phyloP scores from a whole-genome alignment of 2,888 invertebrate species.

The Creontiades dilutus region DNA sequence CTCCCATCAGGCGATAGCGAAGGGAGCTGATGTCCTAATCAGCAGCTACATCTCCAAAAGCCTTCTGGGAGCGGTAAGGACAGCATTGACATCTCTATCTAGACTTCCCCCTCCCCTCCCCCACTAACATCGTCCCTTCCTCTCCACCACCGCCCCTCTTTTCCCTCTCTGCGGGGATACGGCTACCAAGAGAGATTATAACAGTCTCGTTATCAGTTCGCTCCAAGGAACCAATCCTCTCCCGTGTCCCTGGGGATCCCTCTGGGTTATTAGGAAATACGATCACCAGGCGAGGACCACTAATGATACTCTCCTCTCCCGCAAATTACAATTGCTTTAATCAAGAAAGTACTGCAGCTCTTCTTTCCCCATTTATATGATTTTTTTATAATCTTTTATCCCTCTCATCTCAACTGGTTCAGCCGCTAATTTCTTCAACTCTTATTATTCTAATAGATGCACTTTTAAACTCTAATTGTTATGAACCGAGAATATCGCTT shows the following conservation, averaged over 20 bases:
- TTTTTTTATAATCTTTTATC: neutral
- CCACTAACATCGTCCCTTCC: neutral
- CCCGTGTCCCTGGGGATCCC: constrained; percentile 9
- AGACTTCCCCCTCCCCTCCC: neutral
- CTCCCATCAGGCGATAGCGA: neutral
- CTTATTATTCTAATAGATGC: neutral
- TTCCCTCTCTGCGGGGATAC: neutral
- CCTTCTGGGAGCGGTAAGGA: constrained; percentile 63
- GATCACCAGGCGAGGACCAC: constrained; percentile 48
- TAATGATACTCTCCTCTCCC: constrained; percentile 54
- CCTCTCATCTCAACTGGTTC: neutral
- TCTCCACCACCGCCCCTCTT: neutral
- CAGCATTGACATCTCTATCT: constrained; percentile 66
- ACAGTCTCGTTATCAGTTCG: constrained; percentile 66
- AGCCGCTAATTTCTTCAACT: neutral
- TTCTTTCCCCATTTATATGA: constrained; percentile 3
- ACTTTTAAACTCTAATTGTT: neutral
- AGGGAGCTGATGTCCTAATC: constrained; percentile 52
- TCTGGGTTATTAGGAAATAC: constrained; percentile 67
- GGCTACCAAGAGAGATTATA: constrained; percentile 57
- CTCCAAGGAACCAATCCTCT: constrained; percentile 63
- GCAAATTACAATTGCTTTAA: constrained; percentile 47
- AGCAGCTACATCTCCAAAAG: constrained; percentile 50
- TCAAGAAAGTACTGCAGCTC: constrained; percentile 6
- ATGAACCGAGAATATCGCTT: neutral